Evolutionary conservation across 2,113 vertebrate species (phyloP).

Genomic region (Morone saxatilis): DNA sequence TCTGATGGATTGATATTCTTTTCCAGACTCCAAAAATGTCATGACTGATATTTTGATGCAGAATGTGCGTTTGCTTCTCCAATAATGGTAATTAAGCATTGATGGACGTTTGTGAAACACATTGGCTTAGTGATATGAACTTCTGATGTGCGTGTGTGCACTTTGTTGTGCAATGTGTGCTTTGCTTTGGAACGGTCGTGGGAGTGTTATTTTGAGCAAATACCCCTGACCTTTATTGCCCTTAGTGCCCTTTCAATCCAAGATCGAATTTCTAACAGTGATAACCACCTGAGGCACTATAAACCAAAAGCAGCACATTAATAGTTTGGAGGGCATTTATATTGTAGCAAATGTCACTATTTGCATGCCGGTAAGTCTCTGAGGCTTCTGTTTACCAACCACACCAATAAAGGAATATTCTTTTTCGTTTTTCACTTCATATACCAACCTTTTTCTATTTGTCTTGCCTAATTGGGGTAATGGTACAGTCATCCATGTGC

Average conservation of each 20-base stretch:
- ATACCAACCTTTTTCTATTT: neutral
- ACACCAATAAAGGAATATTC: neutral
- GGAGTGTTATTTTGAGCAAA: constrained; percentile 60
- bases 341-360: constrained; percentile 66
- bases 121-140: neutral
- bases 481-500: too few relatives aligned
- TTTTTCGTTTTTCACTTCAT: constrained; percentile 2
- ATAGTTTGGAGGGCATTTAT: constrained; percentile 57
- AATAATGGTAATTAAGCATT: constrained; percentile 20
- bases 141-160: neutral
- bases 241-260: constrained; percentile 61
- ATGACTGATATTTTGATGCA: constrained; percentile 59
- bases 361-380: constrained; percentile 50
- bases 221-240: constrained; percentile 57
- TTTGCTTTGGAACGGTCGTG: constrained; percentile 4
- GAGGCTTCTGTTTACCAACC: neutral
- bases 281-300: constrained; percentile 62
- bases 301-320: constrained; percentile 44
- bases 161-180: neutral
- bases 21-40: constrained; percentile 58
- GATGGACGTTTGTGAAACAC: constrained; percentile 15
- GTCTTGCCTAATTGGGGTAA: too few relatives aligned
- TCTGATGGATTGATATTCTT: constrained; percentile 60
- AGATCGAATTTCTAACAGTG: constrained; percentile 53
- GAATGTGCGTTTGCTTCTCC: constrained; percentile 24